Base-by-base conservation (phyloP, 2,113 vertebrate genomes). In the Syrmaticus mikado region DNA sequence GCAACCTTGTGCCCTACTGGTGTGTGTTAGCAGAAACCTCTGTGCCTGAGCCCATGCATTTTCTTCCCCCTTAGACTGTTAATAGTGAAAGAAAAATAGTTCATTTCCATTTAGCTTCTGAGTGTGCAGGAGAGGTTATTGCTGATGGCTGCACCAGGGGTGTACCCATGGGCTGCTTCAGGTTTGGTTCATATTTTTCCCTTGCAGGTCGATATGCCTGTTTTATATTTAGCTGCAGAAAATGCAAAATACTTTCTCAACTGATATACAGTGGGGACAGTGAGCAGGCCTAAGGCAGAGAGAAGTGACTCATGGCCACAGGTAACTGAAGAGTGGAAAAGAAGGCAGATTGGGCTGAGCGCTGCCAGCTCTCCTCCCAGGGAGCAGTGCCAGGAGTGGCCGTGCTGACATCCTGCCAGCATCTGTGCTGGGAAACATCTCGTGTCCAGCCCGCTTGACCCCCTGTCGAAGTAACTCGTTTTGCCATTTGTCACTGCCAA, bases 401-500 rank as follows among this genome's bases (percentile, higher is more conserved):
- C 7, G 8, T 4, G 6, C 79, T 88, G 87, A 85, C 90, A 17
- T 86, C 10, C 2, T 4, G 88, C 92, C 91, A 92, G 83, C 78
- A 17, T 34, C 87, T 43, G 34, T 38, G 70, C 78, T 0, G 24
- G 21, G 67, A 64, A 91, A 36, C 13, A 22, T 6, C 85, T 67
- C 27, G 28, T 8, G 87, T 70, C 92, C 91, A 46, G 89, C 78
- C 75, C 7, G 22, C 85, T n/a, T 87, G 89, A 94, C 92, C 91
- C 90, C 67, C 65, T 2, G 61, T 67, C 92, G 36, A 60, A 73
- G 87, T 9, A 36, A 90, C 95, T 92, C 89, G 87, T 93, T 89
- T 80, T 84, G 94, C 91, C 89, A 86, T 97, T 96, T 94, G 91
- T 95, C 96, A 94, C 89, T 94, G 92, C 94, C 85, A 94, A 95